phyloP scores from a whole-genome alignment of 1,140 invertebrate species.

The Sarcophaga peregrina region DNA sequence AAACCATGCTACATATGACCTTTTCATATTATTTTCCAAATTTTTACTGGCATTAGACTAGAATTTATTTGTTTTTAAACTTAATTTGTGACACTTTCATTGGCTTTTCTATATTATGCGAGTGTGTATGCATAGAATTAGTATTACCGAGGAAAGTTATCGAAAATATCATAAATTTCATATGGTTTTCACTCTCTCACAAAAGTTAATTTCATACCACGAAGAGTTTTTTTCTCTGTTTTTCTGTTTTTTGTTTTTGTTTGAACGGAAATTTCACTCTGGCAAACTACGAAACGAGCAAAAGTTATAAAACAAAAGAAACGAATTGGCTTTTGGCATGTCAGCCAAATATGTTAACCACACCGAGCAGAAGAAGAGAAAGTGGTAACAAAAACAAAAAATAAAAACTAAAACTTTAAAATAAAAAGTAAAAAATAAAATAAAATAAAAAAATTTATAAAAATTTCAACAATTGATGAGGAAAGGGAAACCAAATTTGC shows the following conservation, averaged over 20 bases:
- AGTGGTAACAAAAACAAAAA: not conserved
- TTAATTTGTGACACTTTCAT: too few relatives aligned
- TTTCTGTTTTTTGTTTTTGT: too few relatives aligned
- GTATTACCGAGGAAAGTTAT: not conserved
- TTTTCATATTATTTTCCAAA: too few relatives aligned
- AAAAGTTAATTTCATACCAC: not conserved
- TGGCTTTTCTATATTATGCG: too few relatives aligned
- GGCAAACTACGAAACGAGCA: not conserved
- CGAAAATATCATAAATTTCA: constrained; percentile 19
- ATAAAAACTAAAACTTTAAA: not conserved
- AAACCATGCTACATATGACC: too few relatives aligned
- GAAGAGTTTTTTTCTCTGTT: not conserved
- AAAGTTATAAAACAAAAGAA: not conserved
- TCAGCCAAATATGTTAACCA: not conserved
- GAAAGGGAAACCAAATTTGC: too few relatives aligned
- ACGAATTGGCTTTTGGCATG: constrained; percentile 8
- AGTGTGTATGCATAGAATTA: not conserved
- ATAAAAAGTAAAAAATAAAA: too few relatives aligned
- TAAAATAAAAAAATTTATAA: too few relatives aligned
- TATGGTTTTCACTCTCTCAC: not conserved
- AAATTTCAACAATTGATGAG: too few relatives aligned
- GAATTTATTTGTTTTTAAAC: too few relatives aligned
- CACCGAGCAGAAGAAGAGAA: not conserved
- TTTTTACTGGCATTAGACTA: too few relatives aligned
- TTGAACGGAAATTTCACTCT: not conserved